Conservation (phyloP, 2,888 invertebrate species). For the Netelia inedita region DNA sequence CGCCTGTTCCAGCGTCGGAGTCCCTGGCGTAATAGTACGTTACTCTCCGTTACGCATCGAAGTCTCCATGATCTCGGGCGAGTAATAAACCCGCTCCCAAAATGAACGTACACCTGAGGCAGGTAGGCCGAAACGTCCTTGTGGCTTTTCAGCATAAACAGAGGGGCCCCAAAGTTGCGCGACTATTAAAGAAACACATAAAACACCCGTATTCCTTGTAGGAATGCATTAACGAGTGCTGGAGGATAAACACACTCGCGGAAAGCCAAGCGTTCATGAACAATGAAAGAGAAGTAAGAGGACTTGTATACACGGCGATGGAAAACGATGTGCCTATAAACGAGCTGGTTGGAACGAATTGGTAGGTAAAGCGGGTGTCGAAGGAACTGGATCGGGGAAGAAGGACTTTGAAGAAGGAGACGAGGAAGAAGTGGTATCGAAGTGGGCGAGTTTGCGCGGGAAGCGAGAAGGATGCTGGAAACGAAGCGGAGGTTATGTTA, state of each 20-base stretch:
- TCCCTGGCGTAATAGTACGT: constrained; percentile 48
- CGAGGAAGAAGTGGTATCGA: constrained; percentile 21
- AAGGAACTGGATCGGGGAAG: not conserved
- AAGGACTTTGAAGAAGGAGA: not conserved
- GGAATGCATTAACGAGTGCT: constrained; percentile 36
- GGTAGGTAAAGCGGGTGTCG: not conserved
- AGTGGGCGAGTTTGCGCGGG: constrained; percentile 25
- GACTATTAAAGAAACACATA: not conserved
- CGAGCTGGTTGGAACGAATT: too few relatives aligned
- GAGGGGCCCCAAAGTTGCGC: constrained; percentile 18
- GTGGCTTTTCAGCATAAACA: constrained; percentile 1
- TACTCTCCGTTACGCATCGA: constrained; percentile 59
- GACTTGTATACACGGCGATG: not conserved
- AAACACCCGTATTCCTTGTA: not conserved
- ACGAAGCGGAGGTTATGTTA: constrained; percentile 38
- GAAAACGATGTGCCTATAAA: not conserved
- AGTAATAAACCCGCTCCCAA: constrained; percentile 12
- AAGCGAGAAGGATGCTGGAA: not conserved
- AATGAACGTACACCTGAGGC: not conserved
- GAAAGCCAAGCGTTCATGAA: constrained; percentile 24
- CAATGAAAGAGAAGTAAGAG: constrained; percentile 13
- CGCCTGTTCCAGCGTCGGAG: constrained; percentile 61
- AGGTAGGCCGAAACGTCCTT: constrained; percentile 31
- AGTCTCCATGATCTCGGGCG: constrained; percentile 28
- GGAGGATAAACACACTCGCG: constrained; percentile 12